Percentiles rank a stretch among this genome's conserved stretches.
Conservation (phyloP, 1,140 invertebrate species). For the Papilio machaon region DNA sequence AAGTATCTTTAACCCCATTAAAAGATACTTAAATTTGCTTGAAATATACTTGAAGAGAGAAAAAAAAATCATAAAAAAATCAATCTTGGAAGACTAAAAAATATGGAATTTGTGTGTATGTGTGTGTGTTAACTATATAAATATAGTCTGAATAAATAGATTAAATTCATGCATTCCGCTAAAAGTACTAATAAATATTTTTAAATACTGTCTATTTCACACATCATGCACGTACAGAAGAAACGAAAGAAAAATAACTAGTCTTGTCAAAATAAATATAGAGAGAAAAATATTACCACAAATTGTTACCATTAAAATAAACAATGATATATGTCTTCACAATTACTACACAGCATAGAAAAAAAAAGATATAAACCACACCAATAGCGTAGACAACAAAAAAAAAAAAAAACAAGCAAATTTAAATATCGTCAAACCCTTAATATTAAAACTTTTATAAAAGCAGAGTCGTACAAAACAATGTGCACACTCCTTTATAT, state of each 20-base stretch:
- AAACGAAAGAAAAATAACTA: background rate
- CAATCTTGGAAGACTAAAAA: constrained; percentile 32
- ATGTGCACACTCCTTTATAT: constrained; percentile 61
- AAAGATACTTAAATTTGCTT: constrained; percentile 39
- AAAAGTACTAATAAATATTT: constrained; percentile 4
- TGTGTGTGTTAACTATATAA: constrained; percentile 26
- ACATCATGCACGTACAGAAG: constrained; percentile 29
- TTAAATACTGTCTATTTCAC: constrained; percentile 25
- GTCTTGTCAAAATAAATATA: background rate
- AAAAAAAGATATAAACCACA: constrained; percentile 44
- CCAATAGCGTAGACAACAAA: constrained; percentile 59
- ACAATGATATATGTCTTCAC: constrained; percentile 19
- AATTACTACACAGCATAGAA: constrained; percentile 9
- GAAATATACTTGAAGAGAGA: constrained; percentile 8
- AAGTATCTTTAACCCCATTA: constrained; percentile 36
- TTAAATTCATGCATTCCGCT: constrained; percentile 14
- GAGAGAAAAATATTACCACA: background rate
- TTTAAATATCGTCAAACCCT: constrained; percentile 74
- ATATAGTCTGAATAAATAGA: background rate
- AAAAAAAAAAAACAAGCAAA: constrained; percentile 76
- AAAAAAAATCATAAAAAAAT: background rate
- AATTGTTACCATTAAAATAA: constrained; percentile 10
- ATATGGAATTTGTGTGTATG: constrained; percentile 5
- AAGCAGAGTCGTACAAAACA: constrained; percentile 74
- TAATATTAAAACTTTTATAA: constrained; percentile 60